These are phyloP conservation scores for Synanthedon myopaeformis DNA, from an alignment of 2,888 invertebrate genomes.

Conservation along the genomic window DNA sequence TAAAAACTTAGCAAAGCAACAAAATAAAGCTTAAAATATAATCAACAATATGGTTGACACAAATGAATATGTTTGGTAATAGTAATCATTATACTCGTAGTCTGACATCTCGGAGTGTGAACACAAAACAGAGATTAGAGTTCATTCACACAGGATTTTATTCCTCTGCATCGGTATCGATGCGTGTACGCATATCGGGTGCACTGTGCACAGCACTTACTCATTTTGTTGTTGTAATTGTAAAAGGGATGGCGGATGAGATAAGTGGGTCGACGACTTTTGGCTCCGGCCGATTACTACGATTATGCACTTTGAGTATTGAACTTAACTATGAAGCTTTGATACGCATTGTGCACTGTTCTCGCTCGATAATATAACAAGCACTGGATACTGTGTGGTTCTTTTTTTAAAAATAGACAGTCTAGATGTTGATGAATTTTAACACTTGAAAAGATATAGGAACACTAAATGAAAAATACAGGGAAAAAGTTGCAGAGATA, in stretches of 20 bases:
- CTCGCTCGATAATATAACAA: slow-evolving; percentile 2
- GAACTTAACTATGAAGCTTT: slow-evolving; percentile 51
- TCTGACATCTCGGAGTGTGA: slow-evolving; percentile 32
- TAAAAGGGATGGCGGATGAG: slow-evolving; percentile 71
- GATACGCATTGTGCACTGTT: slow-evolving; percentile 3
- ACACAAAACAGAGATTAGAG: slow-evolving; percentile 66
- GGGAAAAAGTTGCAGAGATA: too few relatives aligned
- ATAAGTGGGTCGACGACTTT: slow-evolving; percentile 69
- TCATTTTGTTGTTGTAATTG: slow-evolving; percentile 70
- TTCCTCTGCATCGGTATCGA: slow-evolving; percentile 63
- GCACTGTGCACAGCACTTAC: slow-evolving; percentile 38
- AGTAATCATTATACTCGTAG: slow-evolving; percentile 6
- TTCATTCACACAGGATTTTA: slow-evolving; percentile 71
- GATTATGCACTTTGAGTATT: slow-evolving; percentile 70
- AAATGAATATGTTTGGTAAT: too few relatives aligned
- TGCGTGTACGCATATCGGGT: slow-evolving; percentile 54
- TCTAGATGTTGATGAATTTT: too few relatives aligned
- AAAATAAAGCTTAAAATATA: not conserved
- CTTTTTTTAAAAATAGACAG: too few relatives aligned
- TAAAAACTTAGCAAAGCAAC: too few relatives aligned
- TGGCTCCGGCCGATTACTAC: slow-evolving; percentile 65
- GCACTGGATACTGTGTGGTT: slow-evolving; percentile 9
- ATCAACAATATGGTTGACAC: too few relatives aligned
- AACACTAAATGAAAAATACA: too few relatives aligned
- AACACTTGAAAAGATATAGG: too few relatives aligned